Percentiles rank a stretch among this genome's conserved stretches.
Evolutionary conservation across 2,888 invertebrate species (phyloP).

Genomic region (Ophion obscuratus): DNA sequence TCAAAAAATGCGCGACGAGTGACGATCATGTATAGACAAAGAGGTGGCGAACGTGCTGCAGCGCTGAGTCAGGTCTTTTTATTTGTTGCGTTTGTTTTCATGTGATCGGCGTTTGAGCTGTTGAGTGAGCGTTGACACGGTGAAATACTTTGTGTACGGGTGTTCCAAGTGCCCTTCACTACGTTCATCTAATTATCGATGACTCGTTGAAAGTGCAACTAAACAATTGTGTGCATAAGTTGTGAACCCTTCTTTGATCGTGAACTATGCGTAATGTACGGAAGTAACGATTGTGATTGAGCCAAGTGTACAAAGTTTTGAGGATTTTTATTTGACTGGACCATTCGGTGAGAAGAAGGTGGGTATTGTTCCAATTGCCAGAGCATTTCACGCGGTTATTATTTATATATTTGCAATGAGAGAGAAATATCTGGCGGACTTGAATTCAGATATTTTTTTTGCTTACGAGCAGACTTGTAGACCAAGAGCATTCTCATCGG

Average conservation of each 20-base stretch:
- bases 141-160: neutral
- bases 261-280: too few species aligned
- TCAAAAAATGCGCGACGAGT: neutral
- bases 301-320: neutral
- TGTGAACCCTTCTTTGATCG: too few species aligned
- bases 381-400: neutral
- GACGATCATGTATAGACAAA: conserved; percentile 1
- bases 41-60: conserved; percentile 51
- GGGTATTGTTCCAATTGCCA: conserved; percentile 3
- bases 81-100: neutral
- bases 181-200: neutral
- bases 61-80: conserved; percentile 26
- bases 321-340: neutral
- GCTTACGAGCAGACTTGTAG: conserved; percentile 18
- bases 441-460: conserved; percentile 23
- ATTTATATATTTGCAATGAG: conserved; percentile 14
- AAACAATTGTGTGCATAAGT: too few species aligned
- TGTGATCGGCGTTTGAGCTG: neutral
- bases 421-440: neutral
- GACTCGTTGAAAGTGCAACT: neutral
- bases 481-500: conserved; percentile 10
- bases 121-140: neutral
- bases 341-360: neutral
- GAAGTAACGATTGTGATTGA: neutral
- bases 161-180: neutral